Conservation (phyloP, 2,797 vertebrate genomes). For the Urocyon cinereoargenteus region DNA sequence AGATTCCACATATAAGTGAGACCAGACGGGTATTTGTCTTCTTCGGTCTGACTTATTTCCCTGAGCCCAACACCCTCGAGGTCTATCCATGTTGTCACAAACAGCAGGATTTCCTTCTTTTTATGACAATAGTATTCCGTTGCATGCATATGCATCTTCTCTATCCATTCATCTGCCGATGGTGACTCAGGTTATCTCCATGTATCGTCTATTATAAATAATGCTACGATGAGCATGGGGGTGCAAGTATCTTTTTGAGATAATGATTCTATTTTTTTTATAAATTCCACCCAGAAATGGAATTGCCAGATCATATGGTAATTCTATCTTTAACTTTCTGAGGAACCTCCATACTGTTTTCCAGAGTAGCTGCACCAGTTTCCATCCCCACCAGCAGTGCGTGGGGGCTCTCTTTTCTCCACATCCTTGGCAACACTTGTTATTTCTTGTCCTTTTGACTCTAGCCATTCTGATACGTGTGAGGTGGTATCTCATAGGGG, state of each 20-base stretch:
- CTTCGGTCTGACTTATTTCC: not conserved
- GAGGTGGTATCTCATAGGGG: not conserved
- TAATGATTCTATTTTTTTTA: not conserved
- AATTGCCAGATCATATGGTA: not conserved
- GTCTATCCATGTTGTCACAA: not conserved
- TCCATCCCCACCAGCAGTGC: not conserved
- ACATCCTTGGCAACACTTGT: not conserved
- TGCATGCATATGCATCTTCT: not conserved
- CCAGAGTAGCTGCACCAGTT: no score
- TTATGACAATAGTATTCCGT: not conserved
- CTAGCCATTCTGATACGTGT: not conserved
- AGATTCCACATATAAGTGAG: not conserved
- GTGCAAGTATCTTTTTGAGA: not conserved
- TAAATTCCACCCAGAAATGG: no score
- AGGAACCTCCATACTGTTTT: not conserved
- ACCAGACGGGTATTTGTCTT: not conserved
- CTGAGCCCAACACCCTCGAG: not conserved
- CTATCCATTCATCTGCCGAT: not conserved
- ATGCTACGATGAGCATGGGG: not conserved
- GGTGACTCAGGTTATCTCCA: rapidly evolving
- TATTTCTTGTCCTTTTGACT: not conserved
- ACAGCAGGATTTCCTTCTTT: not conserved
- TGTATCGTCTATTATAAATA: not conserved
- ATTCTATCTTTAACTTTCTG: not conserved
- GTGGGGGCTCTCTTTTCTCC: not conserved